phyloP scores from a whole-genome alignment of 2,888 invertebrate species.

The Andrena praecox region DNA sequence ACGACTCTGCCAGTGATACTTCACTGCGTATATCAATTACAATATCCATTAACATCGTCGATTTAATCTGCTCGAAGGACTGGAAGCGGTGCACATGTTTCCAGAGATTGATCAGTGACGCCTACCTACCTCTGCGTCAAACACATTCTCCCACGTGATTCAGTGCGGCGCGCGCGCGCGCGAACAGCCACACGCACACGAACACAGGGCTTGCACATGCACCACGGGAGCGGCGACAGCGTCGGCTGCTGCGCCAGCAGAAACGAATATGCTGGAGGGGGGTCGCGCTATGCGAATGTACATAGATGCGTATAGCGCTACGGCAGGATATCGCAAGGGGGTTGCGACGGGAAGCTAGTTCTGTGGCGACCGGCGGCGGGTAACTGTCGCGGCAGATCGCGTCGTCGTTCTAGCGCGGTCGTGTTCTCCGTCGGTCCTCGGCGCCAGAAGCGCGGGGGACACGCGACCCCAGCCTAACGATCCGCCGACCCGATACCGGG shows the following conservation, averaged over 20 bases:
- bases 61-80: conserved; percentile 5
- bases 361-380: conserved; percentile 48
- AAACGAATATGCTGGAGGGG: conserved; percentile 43
- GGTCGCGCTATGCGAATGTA: conserved; percentile 42
- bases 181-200: background rate
- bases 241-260: conserved; percentile 67
- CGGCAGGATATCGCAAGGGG: conserved; percentile 29
- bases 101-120: conserved; percentile 37
- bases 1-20: too few species aligned
- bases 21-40: too few species aligned
- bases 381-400: conserved; percentile 16
- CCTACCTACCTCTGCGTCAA: conserved; percentile 40
- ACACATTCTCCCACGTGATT: conserved; percentile 57
- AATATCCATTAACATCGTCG: background rate
- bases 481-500: background rate
- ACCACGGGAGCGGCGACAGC: conserved; percentile 13
- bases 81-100: background rate
- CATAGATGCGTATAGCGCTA: background rate
- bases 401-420: background rate
- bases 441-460: background rate
- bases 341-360: conserved; percentile 54
- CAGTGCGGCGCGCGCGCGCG: conserved; percentile 13
- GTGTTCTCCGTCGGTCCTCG: conserved; percentile 4
- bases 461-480: background rate
- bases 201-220: background rate